Evolutionary conservation across 2,888 invertebrate genomes (phyloP).

Genomic region (Cheilosia variabilis): DNA sequence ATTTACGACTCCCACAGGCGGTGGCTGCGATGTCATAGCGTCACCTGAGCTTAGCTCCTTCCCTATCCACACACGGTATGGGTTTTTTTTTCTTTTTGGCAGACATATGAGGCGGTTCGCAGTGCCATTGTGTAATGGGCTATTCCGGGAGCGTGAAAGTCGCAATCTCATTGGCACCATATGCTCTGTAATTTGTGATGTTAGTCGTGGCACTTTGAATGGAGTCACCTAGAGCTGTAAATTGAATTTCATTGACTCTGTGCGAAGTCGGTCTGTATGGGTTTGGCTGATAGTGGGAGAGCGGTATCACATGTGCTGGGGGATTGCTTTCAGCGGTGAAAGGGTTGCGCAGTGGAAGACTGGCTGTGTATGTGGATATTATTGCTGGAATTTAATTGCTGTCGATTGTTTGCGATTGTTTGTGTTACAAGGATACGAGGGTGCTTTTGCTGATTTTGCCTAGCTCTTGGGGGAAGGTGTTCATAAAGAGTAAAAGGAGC

Average conservation of each 20-base stretch:
- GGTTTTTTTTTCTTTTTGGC: conserved; percentile 23
- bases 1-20: conserved; percentile 73
- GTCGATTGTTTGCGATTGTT: conserved; percentile 50
- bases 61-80: conserved; percentile 4
- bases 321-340: conserved; percentile 24
- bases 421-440: conserved; percentile 3
- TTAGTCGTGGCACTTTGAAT: conserved; percentile 75
- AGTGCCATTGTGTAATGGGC: conserved; percentile 42
- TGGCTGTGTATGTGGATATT: conserved; percentile 23
- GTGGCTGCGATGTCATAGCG: conserved; percentile 42
- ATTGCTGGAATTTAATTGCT: conserved; percentile 63
- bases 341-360: conserved; percentile 30
- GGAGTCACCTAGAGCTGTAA: conserved; percentile 66
- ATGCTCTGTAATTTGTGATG: conserved; percentile 84
- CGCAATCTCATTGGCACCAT: conserved; percentile 84
- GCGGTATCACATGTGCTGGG: conserved; percentile 55
- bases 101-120: conserved; percentile 38
- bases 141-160: conserved; percentile 61
- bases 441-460: conserved; percentile 18
- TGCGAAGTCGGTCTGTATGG: not conserved
- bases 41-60: conserved; percentile 69
- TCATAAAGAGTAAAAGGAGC: not conserved
- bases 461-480: conserved; percentile 1
- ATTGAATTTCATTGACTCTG: conserved; percentile 72
- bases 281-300: conserved; percentile 25